phyloP scores from a whole-genome alignment of 2,888 invertebrate species.

The Erebia epiphron region DNA sequence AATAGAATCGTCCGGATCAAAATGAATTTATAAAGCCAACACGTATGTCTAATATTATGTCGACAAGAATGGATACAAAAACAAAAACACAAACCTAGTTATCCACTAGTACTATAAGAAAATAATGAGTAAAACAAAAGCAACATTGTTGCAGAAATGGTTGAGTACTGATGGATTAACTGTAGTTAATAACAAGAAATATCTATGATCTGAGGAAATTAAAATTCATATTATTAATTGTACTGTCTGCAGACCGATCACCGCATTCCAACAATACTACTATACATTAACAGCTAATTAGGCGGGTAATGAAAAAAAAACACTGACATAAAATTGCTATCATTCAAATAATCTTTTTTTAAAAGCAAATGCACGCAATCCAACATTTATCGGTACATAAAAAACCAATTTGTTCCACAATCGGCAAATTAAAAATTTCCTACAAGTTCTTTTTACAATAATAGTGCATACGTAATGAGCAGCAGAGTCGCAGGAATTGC shows the following conservation, averaged over 20 bases:
- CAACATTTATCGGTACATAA: constrained; percentile 63
- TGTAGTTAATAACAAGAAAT: constrained; percentile 12
- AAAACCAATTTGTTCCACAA: constrained; percentile 57
- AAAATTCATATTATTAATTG: constrained; percentile 3
- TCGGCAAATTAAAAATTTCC: constrained; percentile 60
- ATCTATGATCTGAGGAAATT: background rate
- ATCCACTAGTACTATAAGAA: background rate
- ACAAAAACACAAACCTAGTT: background rate
- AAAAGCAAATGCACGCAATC: constrained; percentile 47
- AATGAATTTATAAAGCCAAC: background rate
- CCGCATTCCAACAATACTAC: constrained; percentile 15
- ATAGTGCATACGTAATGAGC: constrained; percentile 51
- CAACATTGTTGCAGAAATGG: constrained; percentile 6
- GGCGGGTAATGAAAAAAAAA: constrained; percentile 22
- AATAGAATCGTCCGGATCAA: too few relatives aligned
- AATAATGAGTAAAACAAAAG: background rate
- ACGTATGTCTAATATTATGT: background rate
- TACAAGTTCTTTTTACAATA: constrained; percentile 51
- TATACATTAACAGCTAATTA: constrained; percentile 12
- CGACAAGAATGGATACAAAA: background rate
- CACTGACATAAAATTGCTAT: constrained; percentile 46
- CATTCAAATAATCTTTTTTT: constrained; percentile 21
- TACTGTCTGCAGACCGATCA: constrained; percentile 25
- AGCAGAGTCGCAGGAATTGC: constrained; percentile 64
- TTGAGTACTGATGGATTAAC: constrained; percentile 2